Evolutionary conservation across 2,797 vertebrate genomes (phyloP), one percentile per base, ranked within the genome.

Genomic region (Fringilla coelebs): DNA sequence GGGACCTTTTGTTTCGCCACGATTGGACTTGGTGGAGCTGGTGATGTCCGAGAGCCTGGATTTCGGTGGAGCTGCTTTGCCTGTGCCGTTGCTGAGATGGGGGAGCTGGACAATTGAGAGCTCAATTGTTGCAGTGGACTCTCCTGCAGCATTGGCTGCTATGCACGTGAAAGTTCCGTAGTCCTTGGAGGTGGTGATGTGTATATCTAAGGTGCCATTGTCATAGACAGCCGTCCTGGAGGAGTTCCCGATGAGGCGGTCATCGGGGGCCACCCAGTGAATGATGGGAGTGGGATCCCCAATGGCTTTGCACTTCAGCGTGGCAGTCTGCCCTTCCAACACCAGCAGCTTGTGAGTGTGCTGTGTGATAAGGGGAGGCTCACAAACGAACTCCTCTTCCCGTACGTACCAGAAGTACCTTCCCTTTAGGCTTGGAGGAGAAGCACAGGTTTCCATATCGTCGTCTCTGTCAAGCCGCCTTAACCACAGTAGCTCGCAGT

Each of bases 11-110:
- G 98, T 96, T 89, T 99, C 99, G 2, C 98, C 99, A 36, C 99
- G 98, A 78, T 98, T 98, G 25, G 98, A 98, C 96, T 99, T 99
- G 91, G 98, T 99, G 72, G 99, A 99, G 96, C 99, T 99, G 3
- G 99, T 99, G 96, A 99, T 99, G 85, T 99, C 99, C 0, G 99
- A 99, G n/a, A 99, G 98, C 92, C 99, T 98, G 38, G 99, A 99
- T 95, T 99, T 99, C 0, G 99, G 98, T 75, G 99, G 98, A 1
- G 98, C 98, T 5, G 98, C 97, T 81, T 98, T 98, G 76, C 99
- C 98, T 10, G 99, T 99, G 76, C 98, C 96, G 2, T 99, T 99
- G 96, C 98, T 99, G 78, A 99, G 98, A 85, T 99, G 99, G 0
- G 99, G 99, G 45, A 99, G 98, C 96, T 99, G 99, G 94, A 99